Evolutionary conservation across 2,888 invertebrate species (phyloP).

Genomic region (Norana najaformis): DNA sequence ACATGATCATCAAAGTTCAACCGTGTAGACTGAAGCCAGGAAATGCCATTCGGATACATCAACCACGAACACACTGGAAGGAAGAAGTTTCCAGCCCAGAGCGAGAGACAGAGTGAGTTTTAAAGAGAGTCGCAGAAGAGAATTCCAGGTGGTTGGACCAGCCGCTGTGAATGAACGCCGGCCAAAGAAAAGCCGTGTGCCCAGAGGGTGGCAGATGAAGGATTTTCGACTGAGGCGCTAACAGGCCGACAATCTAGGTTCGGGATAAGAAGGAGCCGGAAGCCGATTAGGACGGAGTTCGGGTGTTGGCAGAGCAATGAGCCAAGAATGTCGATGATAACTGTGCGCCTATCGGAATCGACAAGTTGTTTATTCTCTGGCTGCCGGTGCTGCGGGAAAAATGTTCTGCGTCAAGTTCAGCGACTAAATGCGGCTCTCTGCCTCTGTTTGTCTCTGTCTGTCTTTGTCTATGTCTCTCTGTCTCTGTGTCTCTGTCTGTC

Average conservation of each 20-base stretch:
- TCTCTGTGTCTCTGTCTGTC: neutral
- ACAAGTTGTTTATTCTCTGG: neutral
- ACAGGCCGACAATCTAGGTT: neutral
- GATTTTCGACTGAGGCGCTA: neutral
- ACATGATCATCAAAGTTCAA: too few species aligned
- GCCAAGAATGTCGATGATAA: neutral
- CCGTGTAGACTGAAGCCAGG: too few species aligned
- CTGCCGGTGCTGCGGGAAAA: neutral
- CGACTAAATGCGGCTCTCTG: too few species aligned
- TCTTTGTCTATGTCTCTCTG: neutral
- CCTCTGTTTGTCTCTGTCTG: too few species aligned
- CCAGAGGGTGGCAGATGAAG: neutral
- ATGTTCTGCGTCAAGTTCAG: neutral
- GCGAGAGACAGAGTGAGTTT: too few species aligned
- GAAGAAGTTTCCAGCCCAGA: too few species aligned
- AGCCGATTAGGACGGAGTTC: neutral
- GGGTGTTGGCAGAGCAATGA: neutral
- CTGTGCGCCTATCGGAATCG: neutral
- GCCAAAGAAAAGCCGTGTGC: neutral
- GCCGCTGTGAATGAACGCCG: neutral
- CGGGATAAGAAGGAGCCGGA: neutral
- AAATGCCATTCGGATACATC: too few species aligned
- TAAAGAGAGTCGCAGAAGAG: neutral
- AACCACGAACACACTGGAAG: too few species aligned
- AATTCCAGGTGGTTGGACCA: neutral